Evolutionary conservation across 2,888 invertebrate species (phyloP), one percentile per base, ranked within the genome.

Genomic region (Mellilla xanthometata): DNA sequence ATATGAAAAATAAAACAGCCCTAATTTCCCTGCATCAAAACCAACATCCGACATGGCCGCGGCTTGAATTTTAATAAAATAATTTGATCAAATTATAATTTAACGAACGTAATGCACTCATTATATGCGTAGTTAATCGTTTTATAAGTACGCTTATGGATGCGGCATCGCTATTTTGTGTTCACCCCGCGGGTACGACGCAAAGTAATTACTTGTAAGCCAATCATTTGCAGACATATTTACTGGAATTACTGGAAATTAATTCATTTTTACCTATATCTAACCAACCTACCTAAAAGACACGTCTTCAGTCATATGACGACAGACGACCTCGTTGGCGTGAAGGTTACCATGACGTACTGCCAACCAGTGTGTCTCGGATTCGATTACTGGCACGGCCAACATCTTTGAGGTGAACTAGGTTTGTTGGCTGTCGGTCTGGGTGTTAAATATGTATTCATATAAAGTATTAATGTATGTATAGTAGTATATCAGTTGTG

Each of bases 71-170:
- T 0, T 33, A 8, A 29, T 15, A 31, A 22, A 42, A 44, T 38
- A 40, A 39, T 45, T 39, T 35, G 29, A 35, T 33, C 10, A 27
- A 34, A 46, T 34, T 24, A 24, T 36, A 28, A 19, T 28, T 36
- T 28, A 28, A 28, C 36, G 19, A 8, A 28, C n/a, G 41, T 39
- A 12, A 28, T 35, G 28, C 9, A 15, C 31, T 42, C 46, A 46
- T 35, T 45, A 32, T 29, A 46, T 19, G 10, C 26, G 34, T 48
- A 48, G 61, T 62, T 68, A 74, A 76, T 72, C 69, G 66, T 62
- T 66, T 72, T 72, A 68, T 71, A 75, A 77, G 68, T 64, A 67
- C 69, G 45, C 64, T 66, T 56, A 61, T 57, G 56, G 57, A 60
- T 56, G 57, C 56, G 54, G 60, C 58, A 12, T 61, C 58, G 54